phyloP scores from a whole-genome alignment of 2,888 invertebrate species.

The Drosophila affinis region DNA sequence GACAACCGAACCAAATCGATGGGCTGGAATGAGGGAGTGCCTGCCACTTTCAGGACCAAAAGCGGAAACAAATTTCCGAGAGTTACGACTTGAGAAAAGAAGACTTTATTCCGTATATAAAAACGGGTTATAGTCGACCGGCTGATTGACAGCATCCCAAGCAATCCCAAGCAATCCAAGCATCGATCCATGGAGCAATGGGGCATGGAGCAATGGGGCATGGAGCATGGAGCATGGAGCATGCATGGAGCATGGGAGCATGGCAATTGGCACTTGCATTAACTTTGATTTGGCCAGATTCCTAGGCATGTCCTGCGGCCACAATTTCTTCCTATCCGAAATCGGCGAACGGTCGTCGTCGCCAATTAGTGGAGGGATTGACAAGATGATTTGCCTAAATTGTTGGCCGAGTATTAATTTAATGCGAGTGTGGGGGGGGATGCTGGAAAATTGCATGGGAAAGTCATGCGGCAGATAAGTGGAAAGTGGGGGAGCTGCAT shows the following conservation, averaged over 20 bases:
- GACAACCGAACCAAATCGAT: neutral
- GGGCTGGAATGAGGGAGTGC: slow-evolving; percentile 26
- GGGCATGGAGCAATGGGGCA: slow-evolving; percentile 27
- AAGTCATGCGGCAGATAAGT: slow-evolving; percentile 35
- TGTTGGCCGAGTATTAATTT: slow-evolving; percentile 44
- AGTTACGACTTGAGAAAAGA: slow-evolving; percentile 58
- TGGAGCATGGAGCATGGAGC: slow-evolving; percentile 42
- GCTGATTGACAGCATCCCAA: slow-evolving; percentile 64
- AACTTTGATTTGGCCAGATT: slow-evolving; percentile 67
- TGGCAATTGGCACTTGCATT: slow-evolving; percentile 78
- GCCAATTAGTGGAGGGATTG: slow-evolving; percentile 64
- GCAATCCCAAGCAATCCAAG: neutral
- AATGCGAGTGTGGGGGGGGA: slow-evolving; percentile 10
- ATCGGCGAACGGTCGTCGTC: slow-evolving; percentile 9
- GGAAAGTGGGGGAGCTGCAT: neutral
- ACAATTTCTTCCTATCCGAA: slow-evolving; percentile 29
- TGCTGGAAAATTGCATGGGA: slow-evolving; percentile 39
- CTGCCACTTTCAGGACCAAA: slow-evolving; percentile 50
- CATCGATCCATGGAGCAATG: neutral
- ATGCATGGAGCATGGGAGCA: slow-evolving; percentile 45
- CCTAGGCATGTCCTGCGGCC: slow-evolving; percentile 54
- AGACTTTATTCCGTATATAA: slow-evolving; percentile 12
- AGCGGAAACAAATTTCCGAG: slow-evolving; percentile 73
- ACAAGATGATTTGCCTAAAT: slow-evolving; percentile 56
- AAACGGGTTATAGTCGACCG: slow-evolving; percentile 53